A percentile compares a stretch with the other conserved stretches of the same genome.
phyloP scores from a whole-genome alignment of 2,113 vertebrate genomes.

The Nannospalax galili region DNA sequence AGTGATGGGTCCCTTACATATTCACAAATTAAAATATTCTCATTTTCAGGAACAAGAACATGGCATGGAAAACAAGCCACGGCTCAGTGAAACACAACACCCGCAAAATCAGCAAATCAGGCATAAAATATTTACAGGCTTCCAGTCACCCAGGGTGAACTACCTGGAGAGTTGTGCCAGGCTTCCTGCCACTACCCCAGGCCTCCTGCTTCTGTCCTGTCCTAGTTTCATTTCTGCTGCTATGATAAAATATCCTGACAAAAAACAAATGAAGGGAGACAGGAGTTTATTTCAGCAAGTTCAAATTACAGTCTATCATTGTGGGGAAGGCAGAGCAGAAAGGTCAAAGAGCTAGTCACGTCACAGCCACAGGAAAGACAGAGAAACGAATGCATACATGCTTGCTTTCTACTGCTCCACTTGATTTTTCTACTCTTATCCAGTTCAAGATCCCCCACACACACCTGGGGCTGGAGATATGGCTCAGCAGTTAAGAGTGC shows the following conservation, averaged over 20 bases:
- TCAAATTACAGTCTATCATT: not conserved
- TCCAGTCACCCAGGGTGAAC: not conserved
- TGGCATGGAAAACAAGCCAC: not conserved
- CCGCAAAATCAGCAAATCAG: not conserved
- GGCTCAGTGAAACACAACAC: conserved; percentile 11
- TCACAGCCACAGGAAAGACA: not conserved
- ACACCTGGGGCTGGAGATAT: too few species aligned
- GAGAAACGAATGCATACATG: not conserved
- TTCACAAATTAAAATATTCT: not conserved
- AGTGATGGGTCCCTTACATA: not conserved
- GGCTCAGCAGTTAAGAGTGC: too few species aligned
- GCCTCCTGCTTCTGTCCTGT: too few species aligned
- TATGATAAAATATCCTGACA: not conserved
- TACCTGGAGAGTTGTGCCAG: not conserved
- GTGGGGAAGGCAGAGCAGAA: not conserved
- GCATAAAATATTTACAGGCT: conserved; percentile 27
- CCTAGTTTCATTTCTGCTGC: not conserved
- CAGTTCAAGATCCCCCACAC: not conserved
- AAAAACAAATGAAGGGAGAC: too few species aligned
- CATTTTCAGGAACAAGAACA: conserved; percentile 36
- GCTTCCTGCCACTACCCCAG: not conserved
- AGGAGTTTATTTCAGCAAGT: not conserved
- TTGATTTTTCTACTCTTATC: not conserved
- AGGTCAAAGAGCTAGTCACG: too few species aligned
- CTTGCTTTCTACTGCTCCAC: not conserved